Conservation (phyloP, 2,797 vertebrate species). For the Staurois parvus region DNA sequence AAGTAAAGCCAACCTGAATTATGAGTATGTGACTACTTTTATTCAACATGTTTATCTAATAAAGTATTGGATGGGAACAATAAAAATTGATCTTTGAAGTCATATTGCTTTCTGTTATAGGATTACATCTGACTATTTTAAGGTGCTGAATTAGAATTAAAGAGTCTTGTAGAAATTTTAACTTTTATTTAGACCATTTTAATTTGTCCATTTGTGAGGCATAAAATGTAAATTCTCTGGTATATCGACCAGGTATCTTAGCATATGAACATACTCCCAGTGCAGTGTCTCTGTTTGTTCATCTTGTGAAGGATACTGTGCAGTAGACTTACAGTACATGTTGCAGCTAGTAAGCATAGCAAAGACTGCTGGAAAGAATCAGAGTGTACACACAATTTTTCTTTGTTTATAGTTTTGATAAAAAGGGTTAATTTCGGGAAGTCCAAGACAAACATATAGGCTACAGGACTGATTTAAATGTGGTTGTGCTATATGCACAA, state of each 20-base stretch:
- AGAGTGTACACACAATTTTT: not conserved
- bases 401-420: conserved; percentile 28
- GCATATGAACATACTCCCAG: not conserved
- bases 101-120: no score
- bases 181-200: no score
- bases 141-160: no score
- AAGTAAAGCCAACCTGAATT: no score
- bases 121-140: no score
- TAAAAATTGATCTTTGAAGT: no score
- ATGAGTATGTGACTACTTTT: no score
- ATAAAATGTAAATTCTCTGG: no score
- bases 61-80: no score
- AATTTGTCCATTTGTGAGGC: no score
- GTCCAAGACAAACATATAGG: conserved; percentile 27
- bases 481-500: conserved; percentile 36
- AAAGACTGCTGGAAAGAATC: conserved; percentile 29
- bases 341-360: conserved; percentile 9
- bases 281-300: not conserved
- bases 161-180: no score
- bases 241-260: not conserved
- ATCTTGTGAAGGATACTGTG: not conserved
- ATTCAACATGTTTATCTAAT: no score
- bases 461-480: conserved; percentile 32
- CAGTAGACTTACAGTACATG: not conserved
- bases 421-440: conserved; percentile 45